Evolutionary conservation across 2,113 vertebrate species (phyloP).

Genomic region (Mandrillus leucophaeus): DNA sequence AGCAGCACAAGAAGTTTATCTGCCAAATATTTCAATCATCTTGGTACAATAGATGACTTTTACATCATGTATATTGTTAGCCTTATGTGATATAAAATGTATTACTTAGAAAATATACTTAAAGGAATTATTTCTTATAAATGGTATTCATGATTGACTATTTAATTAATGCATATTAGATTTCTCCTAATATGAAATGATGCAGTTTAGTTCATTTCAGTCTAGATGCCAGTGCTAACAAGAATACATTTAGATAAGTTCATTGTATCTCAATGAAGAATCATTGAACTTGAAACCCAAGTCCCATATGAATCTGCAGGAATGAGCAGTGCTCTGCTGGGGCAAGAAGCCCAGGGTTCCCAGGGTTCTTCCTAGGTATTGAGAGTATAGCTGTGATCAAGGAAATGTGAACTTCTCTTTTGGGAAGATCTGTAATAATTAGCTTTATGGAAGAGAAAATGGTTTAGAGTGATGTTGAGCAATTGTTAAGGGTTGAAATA

Average conservation of each 20-base stretch:
- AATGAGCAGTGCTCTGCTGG: not conserved
- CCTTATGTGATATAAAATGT: slow-evolving; percentile 24
- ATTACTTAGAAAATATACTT: slow-evolving; percentile 44
- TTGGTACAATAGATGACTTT: not conserved
- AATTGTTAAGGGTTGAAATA: not conserved
- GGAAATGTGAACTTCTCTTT: not conserved
- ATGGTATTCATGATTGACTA: not conserved
- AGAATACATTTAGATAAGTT: slow-evolving; percentile 31
- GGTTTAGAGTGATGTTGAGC: not conserved
- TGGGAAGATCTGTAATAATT: not conserved
- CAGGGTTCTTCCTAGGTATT: not conserved
- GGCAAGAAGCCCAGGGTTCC: not conserved
- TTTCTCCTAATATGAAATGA: slow-evolving; percentile 10
- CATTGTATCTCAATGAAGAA: not conserved
- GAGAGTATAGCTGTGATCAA: not conserved
- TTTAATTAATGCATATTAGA: not conserved
- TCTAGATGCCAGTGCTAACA: not conserved
- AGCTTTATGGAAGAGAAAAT: not conserved
- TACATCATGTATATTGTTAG: not conserved
- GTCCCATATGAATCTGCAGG: not conserved
- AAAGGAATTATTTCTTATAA: slow-evolving; percentile 36
- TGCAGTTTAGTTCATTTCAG: slow-evolving; percentile 13
- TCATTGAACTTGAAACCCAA: slow-evolving; percentile 23
- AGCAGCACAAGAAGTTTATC: not conserved
- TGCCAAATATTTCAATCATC: slow-evolving; percentile 17